A percentile compares a stretch with the other conserved stretches of the same genome.
phyloP scores from a whole-genome alignment of 2,797 vertebrate species.

The Choloepus didactylus region DNA sequence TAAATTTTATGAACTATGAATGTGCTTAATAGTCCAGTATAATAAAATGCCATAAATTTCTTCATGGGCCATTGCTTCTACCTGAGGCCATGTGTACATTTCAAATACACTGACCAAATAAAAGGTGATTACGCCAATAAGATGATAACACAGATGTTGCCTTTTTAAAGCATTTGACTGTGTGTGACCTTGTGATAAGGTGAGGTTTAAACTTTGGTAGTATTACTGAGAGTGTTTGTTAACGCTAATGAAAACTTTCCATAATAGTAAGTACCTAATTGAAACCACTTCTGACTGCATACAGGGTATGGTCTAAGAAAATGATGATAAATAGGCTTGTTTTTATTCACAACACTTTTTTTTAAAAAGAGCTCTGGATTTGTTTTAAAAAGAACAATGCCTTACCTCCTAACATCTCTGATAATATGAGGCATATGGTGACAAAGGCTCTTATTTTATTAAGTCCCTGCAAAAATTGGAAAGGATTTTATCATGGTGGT shows the following conservation, averaged over 20 bases:
- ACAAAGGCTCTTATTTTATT: neutral
- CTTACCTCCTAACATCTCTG: neutral
- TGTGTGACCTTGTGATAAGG: conserved; percentile 41
- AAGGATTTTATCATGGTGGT: neutral
- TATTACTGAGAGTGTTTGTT: conserved; percentile 40
- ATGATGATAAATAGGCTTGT: neutral
- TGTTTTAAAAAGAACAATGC: neutral
- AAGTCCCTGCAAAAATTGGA: neutral
- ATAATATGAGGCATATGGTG: neutral
- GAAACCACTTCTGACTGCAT: neutral
- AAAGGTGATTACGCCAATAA: conserved; percentile 74
- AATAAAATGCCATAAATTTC: conserved; percentile 73
- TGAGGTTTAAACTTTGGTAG: conserved; percentile 35
- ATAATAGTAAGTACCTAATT: conserved; percentile 1
- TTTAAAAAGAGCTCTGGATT: neutral
- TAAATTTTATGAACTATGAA: conserved; percentile 81
- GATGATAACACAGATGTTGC: neutral
- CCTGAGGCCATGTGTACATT: conserved; percentile 57
- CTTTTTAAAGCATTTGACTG: conserved; percentile 42
- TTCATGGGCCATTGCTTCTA: conserved; percentile 80
- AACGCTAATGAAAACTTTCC: neutral
- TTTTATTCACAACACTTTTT: neutral
- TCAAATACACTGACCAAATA: conserved; percentile 46
- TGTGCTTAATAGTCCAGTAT: conserved; percentile 70
- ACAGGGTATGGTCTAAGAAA: neutral